Percentiles rank a stretch among this genome's conserved stretches.
Evolutionary conservation across 2,888 invertebrate genomes (phyloP).

Genomic region (Drepanosiphum platanoidis): DNA sequence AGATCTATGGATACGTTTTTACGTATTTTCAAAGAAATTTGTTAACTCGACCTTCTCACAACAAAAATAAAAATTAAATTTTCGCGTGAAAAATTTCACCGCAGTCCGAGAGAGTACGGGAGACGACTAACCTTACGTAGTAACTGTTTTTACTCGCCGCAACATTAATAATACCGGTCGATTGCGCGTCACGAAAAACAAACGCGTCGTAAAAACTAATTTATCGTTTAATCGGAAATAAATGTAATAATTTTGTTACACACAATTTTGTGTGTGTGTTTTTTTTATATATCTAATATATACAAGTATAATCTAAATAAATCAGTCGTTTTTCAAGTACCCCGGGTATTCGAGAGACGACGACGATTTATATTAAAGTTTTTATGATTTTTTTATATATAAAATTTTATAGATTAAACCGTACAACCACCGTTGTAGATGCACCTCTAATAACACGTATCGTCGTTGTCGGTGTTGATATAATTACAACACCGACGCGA

Average conservation of each 20-base stretch:
- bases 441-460: too few species aligned
- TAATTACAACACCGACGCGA: background rate
- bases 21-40: too few species aligned
- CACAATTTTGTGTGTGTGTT: too few species aligned
- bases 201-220: background rate
- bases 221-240: background rate
- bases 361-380: background rate
- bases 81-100: too few species aligned
- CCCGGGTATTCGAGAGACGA: too few species aligned
- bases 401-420: background rate
- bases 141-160: too few species aligned
- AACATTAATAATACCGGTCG: background rate
- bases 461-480: background rate
- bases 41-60: too few species aligned
- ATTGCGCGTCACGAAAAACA: background rate
- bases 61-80: too few species aligned
- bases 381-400: background rate
- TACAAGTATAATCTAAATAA: background rate
- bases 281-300: background rate
- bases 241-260: background rate
- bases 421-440: background rate
- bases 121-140: too few species aligned
- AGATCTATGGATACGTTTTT: too few species aligned
- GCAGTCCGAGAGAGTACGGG: too few species aligned
- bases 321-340: background rate